Base-by-base conservation (phyloP, 1,140 invertebrate species). In the Drusus annulatus region DNA sequence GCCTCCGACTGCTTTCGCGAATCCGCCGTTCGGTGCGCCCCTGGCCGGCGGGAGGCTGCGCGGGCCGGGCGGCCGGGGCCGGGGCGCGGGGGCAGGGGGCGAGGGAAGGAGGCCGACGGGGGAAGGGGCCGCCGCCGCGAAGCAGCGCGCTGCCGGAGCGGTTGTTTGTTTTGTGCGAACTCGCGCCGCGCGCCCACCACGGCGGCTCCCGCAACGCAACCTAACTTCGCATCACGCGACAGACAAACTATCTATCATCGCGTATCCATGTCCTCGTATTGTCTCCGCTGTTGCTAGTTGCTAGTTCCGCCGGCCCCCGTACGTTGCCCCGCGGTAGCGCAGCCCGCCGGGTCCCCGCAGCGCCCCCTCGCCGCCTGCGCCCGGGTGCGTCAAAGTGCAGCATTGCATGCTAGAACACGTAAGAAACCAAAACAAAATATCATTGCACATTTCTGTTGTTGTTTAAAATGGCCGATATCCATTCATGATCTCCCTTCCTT, bases 141-240 rank as follows among this genome's bases (percentile, higher is more conserved):
- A 13, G 71, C 71, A 19, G 71, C 25, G 51, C 54, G 54, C 71
- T 21, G 45, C 25, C 54, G 36, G 80, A 36, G 71, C 36, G 58
- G 77, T 78, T 82, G 81, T 82, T 82, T 79, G 81, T 76, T 76
- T 74, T 62, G 81, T 50, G 77, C 81, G 73, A 73, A 74, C 73
- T 36, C 56, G 56, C 65, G 78, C 65, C 69, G 69, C 73, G 77
- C 78, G 31, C 23, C 63, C 63, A 62, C 50, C 76, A 69, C 78
- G 51, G 71, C 71, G 71, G 54, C 71, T 75, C 71, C 71, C 52
- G 68, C 36, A 17, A 63, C 54, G 56, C 54, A 51, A 75, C 71
- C 25, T 75, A 75, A 75, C 71, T 54, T 75, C 68, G 23, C 73
- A 75, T 17, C 52, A 75, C 73, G 73, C 58, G 36, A 68, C 19